Evolutionary conservation across 1,140 invertebrate genomes (phyloP).

Genomic region (Nomia melanderi): DNA sequence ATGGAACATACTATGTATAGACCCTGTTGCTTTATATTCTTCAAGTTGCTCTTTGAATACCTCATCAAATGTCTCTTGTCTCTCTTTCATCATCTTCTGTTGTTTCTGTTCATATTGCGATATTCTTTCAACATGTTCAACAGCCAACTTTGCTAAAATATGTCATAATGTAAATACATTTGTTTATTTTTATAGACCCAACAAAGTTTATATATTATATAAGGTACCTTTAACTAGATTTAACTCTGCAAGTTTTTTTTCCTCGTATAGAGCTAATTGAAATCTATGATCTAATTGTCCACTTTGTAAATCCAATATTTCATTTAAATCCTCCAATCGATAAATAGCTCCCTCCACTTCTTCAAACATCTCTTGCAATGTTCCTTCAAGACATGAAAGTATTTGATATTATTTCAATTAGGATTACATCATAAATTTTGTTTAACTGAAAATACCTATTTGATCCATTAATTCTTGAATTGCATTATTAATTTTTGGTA

Average conservation of each 20-base stretch:
- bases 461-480: constrained; percentile 83
- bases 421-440: neutral
- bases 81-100: constrained; percentile 82
- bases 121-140: constrained; percentile 83
- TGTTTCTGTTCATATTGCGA: constrained; percentile 82
- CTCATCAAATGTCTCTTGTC: constrained; percentile 85
- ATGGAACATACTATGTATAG: constrained; percentile 82
- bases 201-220: constrained; percentile 74
- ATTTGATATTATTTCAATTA: neutral
- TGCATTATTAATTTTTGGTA: constrained; percentile 83
- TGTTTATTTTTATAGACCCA: neutral
- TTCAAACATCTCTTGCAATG: constrained; percentile 84
- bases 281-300: constrained; percentile 84
- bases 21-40: constrained; percentile 84
- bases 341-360: constrained; percentile 84
- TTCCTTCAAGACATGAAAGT: constrained; percentile 75
- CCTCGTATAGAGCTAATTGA: constrained; percentile 85
- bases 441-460: constrained; percentile 78
- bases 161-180: constrained; percentile 50
- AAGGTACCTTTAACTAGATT: constrained; percentile 83
- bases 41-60: constrained; percentile 86
- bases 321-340: constrained; percentile 84
- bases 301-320: constrained; percentile 84
- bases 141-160: constrained; percentile 81
- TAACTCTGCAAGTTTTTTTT: constrained; percentile 84